Evolutionary conservation across 2,113 vertebrate species (phyloP), one percentile per base, ranked within the genome.

Genomic region (Ptilorrhoa leucosticta): DNA sequence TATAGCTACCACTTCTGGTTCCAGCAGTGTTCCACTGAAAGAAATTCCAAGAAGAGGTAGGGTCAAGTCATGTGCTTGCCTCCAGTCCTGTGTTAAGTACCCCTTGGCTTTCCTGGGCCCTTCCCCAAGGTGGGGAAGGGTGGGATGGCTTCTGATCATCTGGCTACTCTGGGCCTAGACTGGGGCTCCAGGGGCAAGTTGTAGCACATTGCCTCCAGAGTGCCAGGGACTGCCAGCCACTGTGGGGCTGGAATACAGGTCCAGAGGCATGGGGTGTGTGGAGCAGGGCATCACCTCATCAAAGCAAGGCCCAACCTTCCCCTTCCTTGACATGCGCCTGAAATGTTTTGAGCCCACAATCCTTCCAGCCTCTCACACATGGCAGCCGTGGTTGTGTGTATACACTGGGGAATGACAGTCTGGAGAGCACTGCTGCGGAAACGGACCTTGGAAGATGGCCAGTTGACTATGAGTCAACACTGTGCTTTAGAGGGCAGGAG

Each of bases 251-350:
- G 54, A 28, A 47, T 28, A 58, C 26, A 58, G 11, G 33, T 31
- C 54, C 54, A 58, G 33, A 58, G 15, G 11, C 20, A 30, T 37
- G 20, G 33, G 42, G 20, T 47, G 42, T 58, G 15, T 47, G n/a
- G 16, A 58, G 33, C 19, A 75, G 42, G 26, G n/a, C 42, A 58
- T 28, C 54, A 58, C 8, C 33, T 75, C 54, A 58, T 37, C 33
- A 30, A 47, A 37, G 27, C 54, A 75, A 47, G 19, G 54, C 33
- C 42, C 8, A 47, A 11, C 20, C 15, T 75, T 75, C 11, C 11
- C n/a, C n/a, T 58, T 58, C 15, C 20, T 44, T 4, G 19, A 13
- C 33, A 23, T 0, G 1, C 0, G 1, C 27, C 56, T 37, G 54
- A 58, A 47, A 18, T 47, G 5, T 47, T 76, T 76, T 37, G 26